These are phyloP conservation scores for Ganaspis sp. DNA, from an alignment of 1,140 invertebrate species.

Conservation along the genomic window DNA sequence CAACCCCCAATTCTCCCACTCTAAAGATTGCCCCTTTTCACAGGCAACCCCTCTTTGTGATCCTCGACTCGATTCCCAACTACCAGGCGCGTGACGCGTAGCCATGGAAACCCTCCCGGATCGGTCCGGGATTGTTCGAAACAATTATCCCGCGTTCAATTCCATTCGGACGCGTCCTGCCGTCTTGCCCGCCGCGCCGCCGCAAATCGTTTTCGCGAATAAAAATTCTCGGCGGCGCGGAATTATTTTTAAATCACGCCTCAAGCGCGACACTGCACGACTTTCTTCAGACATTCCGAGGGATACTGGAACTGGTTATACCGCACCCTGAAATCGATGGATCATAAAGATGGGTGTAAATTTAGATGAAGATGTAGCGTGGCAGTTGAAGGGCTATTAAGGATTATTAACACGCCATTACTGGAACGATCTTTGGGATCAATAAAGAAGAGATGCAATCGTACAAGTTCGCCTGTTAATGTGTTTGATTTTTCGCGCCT, in stretches of 20 bases:
- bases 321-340: slow-evolving; percentile 26
- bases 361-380: slow-evolving; percentile 25
- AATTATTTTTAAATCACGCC: slow-evolving; percentile 70
- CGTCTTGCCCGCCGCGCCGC: slow-evolving; percentile 48
- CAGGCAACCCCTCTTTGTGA: slow-evolving; percentile 48
- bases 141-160: slow-evolving; percentile 76
- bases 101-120: slow-evolving; percentile 67
- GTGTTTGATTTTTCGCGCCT: neutral
- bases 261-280: slow-evolving; percentile 44
- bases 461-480: neutral
- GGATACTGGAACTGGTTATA: slow-evolving; percentile 1
- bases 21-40: slow-evolving; percentile 35
- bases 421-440: slow-evolving; percentile 16
- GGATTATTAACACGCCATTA: slow-evolving; percentile 30
- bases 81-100: slow-evolving; percentile 59
- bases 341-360: slow-evolving; percentile 21
- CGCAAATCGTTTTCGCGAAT: slow-evolving; percentile 72
- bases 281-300: slow-evolving; percentile 15
- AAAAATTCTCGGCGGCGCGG: slow-evolving; percentile 65
- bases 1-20: slow-evolving; percentile 44
- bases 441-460: slow-evolving; percentile 20
- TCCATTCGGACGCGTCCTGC: slow-evolving; percentile 65
- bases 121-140: slow-evolving; percentile 75
- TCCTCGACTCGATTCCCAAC: slow-evolving; percentile 35
- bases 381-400: slow-evolving; percentile 27